Conservation (phyloP, 2,797 vertebrate species). For the Melopsittacus undulatus region DNA sequence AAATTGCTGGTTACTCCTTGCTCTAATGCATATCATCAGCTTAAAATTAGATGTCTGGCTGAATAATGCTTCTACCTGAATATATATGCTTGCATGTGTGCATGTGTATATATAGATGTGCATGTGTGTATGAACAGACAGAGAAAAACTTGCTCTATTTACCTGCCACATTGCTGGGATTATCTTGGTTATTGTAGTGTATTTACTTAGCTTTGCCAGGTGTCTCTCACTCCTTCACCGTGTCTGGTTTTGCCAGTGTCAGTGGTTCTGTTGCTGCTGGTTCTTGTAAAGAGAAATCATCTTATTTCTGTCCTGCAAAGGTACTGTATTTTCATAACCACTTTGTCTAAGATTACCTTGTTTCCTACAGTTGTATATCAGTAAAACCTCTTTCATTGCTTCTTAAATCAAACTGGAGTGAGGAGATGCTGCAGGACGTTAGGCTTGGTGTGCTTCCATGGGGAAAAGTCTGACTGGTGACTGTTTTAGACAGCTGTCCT, state of each 20-base stretch:
- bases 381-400: not conserved
- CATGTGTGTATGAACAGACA: not conserved
- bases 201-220: not conserved
- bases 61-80: not conserved
- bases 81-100: not conserved
- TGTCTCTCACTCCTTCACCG: not conserved
- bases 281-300: not conserved
- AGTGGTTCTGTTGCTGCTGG: not conserved
- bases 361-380: not conserved
- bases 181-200: not conserved
- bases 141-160: not conserved
- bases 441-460: not conserved
- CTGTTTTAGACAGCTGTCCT: not conserved
- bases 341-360: not conserved
- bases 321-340: not conserved
- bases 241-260: fast-evolving
- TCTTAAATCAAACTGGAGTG: not conserved
- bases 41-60: not conserved
- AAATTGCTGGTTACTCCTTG: not conserved
- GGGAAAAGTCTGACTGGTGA: not conserved
- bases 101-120: not conserved
- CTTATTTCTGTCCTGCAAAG: not conserved
- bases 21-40: not conserved
- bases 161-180: not conserved
- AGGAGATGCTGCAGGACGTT: not conserved